Evolutionary conservation across 2,888 invertebrate genomes (phyloP).

Genomic region (Caenorhabditis becei): DNA sequence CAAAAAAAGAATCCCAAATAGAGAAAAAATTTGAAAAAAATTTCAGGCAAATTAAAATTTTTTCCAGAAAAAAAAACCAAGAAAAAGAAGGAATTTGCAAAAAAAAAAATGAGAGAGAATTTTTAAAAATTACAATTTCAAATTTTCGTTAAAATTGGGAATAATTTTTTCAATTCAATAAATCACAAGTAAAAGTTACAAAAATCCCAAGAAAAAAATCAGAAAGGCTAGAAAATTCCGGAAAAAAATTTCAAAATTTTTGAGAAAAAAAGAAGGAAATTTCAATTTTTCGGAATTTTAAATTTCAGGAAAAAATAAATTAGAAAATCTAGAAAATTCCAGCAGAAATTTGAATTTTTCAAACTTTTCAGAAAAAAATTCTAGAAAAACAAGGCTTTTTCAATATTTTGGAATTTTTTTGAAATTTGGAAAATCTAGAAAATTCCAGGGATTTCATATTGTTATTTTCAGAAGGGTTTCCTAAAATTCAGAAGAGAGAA

Average conservation of each 20-base stretch:
- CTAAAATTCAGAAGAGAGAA: too few species aligned
- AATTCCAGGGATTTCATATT: neutral
- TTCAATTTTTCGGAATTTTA: neutral
- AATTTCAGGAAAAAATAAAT: conserved; percentile 5
- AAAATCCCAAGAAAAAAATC: conserved; percentile 2
- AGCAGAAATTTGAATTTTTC: too few species aligned
- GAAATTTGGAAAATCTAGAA: neutral
- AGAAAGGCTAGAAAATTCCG: neutral
- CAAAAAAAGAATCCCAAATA: too few species aligned
- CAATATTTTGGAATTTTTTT: conserved; percentile 1
- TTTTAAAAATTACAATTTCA: conserved; percentile 1
- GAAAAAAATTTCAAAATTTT: conserved; percentile 13
- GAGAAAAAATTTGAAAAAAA: neutral
- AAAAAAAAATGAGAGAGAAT: neutral
- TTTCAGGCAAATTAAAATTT: neutral
- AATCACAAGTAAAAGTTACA: neutral
- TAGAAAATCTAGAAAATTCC: neutral
- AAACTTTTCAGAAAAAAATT: neutral
- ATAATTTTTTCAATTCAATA: neutral
- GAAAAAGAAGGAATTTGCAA: neutral
- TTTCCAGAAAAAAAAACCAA: conserved; percentile 11
- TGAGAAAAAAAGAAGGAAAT: neutral
- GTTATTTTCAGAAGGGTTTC: too few species aligned
- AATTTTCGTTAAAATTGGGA: conserved; percentile 1
- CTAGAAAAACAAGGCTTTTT: neutral